Conservation (phyloP, 2,888 invertebrate species). For the Euplagia quadripunctaria region DNA sequence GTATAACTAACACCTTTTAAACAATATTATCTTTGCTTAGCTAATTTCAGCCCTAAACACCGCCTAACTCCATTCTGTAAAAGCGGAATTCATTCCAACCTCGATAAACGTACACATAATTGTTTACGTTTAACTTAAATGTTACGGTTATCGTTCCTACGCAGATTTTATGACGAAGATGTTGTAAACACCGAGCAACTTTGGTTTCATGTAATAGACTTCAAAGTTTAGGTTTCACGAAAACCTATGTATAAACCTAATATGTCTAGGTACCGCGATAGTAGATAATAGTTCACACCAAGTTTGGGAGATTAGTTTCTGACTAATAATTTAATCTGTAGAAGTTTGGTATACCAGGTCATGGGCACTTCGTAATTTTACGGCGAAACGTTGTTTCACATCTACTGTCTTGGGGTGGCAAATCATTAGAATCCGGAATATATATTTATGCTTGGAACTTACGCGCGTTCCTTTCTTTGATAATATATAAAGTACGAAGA, state of each 20-base stretch:
- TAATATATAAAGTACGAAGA: too few relatives aligned
- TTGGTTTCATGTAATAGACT: conserved; percentile 34
- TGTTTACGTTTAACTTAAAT: conserved; percentile 47
- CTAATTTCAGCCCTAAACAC: conserved; percentile 28
- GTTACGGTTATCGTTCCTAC: conserved; percentile 42
- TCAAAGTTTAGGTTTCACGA: conserved; percentile 39
- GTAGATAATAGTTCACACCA: conserved; percentile 9
- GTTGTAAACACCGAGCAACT: conserved; percentile 39
- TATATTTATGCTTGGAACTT: not conserved
- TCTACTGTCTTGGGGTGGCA: not conserved
- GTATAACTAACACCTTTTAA: conserved; percentile 11
- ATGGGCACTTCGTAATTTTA: not conserved
- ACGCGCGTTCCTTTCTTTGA: not conserved
- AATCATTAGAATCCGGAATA: not conserved
- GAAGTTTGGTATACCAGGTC: not conserved
- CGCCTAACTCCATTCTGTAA: conserved; percentile 18
- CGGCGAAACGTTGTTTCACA: not conserved
- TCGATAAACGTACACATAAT: conserved; percentile 45
- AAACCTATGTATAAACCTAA: conserved; percentile 8
- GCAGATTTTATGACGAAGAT: conserved; percentile 44
- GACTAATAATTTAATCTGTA: conserved; percentile 8
- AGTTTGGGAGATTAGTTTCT: conserved; percentile 9
- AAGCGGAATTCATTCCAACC: conserved; percentile 36
- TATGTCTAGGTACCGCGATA: not conserved
- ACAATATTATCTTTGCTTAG: conserved; percentile 28